phyloP scores from a whole-genome alignment of 2,113 vertebrate genomes.

The Bothrops jararaca region DNA sequence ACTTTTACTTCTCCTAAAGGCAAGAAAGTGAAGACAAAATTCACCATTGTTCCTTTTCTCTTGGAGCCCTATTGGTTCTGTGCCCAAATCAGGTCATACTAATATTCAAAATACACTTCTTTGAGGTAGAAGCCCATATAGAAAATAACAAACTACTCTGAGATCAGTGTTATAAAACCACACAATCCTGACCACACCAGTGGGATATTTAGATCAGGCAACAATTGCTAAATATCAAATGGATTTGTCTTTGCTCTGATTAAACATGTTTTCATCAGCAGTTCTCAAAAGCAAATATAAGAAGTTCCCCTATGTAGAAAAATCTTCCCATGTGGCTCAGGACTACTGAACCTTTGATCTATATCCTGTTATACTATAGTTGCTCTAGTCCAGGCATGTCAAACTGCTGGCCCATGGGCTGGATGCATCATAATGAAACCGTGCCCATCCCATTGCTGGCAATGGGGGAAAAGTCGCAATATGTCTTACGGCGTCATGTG shows the following conservation, averaged over 20 bases:
- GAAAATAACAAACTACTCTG: background rate
- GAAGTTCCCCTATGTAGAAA: background rate
- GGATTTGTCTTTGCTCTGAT: background rate
- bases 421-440: too few species aligned
- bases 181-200: background rate
- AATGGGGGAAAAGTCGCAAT: too few species aligned
- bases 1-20: background rate
- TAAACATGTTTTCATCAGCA: background rate
- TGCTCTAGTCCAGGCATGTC: background rate
- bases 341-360: background rate
- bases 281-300: background rate
- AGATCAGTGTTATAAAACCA: background rate
- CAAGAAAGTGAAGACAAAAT: background rate
- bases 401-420: too few species aligned
- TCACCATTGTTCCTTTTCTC: background rate
- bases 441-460: too few species aligned
- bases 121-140: background rate
- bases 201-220: background rate
- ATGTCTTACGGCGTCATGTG: rapidly evolving
- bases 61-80: background rate
- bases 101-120: background rate
- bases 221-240: background rate
- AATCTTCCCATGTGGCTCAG: background rate
- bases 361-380: background rate
- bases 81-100: background rate